Conservation (phyloP, 2,113 vertebrate species). For the Siniperca chuatsi region DNA sequence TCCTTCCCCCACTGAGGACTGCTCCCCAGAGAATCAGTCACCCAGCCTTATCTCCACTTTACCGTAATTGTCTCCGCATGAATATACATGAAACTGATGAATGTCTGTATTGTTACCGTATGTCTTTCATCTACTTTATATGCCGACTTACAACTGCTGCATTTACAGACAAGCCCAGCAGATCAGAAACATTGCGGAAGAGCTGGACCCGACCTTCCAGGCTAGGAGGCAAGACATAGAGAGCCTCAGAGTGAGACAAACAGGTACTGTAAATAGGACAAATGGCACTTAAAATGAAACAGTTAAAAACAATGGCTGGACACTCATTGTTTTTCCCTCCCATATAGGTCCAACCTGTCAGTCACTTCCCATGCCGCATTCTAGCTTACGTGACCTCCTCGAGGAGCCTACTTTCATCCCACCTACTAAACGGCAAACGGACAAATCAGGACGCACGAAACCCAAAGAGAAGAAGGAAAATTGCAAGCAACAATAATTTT, state of each 20-base stretch:
- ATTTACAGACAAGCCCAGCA: slow-evolving; percentile 65
- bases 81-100: not conserved
- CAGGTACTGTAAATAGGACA: slow-evolving; percentile 46
- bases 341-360: slow-evolving; percentile 44
- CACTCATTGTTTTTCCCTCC: slow-evolving; percentile 2
- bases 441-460: slow-evolving; percentile 80
- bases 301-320: slow-evolving; percentile 8
- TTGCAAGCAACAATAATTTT: slow-evolving; percentile 84
- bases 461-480: slow-evolving; percentile 87
- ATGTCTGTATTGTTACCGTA: not conserved
- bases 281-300: not conserved
- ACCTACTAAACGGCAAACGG: slow-evolving; percentile 84
- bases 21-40: slow-evolving; percentile 71
- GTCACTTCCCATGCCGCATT: slow-evolving; percentile 49
- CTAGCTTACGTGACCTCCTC: slow-evolving; percentile 65
- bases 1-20: slow-evolving; percentile 76
- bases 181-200: slow-evolving; percentile 83
- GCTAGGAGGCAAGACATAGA: slow-evolving; percentile 62
- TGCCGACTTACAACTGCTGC: slow-evolving; percentile 3
- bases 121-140: not conserved
- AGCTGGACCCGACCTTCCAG: slow-evolving; percentile 86
- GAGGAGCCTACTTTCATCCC: slow-evolving; percentile 84
- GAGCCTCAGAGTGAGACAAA: slow-evolving; percentile 30
- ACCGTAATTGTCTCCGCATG: slow-evolving; percentile 53
- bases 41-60: slow-evolving; percentile 55